These are phyloP conservation scores for Bombus huntii DNA, from an alignment of 1,140 invertebrate genomes.

Conservation along the genomic window DNA sequence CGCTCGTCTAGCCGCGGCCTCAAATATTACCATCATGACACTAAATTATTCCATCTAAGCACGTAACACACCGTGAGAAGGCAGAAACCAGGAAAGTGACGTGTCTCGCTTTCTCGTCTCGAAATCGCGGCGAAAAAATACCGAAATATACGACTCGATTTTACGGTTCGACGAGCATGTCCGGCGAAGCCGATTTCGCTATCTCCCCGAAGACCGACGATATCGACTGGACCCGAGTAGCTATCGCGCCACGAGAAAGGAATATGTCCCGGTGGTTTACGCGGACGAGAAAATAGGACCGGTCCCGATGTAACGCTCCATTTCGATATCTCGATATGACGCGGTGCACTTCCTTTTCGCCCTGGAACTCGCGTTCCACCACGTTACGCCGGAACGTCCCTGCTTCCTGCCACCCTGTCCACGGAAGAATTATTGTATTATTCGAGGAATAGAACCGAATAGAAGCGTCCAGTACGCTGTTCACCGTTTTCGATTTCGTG, in stretches of 20 bases:
- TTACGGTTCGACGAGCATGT: conserved; percentile 55
- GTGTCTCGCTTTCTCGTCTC: background rate
- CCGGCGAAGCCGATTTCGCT: conserved; percentile 59
- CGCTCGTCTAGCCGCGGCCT: too few relatives aligned
- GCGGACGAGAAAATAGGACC: conserved; percentile 35
- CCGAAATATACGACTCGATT: conserved; percentile 64
- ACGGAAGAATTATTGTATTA: conserved; percentile 49
- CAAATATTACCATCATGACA: background rate
- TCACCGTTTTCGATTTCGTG: conserved; percentile 8
- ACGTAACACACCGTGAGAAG: background rate
- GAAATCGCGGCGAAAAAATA: conserved; percentile 51
- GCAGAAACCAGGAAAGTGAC: background rate
- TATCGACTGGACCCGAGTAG: conserved; percentile 47
- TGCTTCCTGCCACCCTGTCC: conserved; percentile 3
- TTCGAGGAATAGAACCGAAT: conserved; percentile 19
- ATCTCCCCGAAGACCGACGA: conserved; percentile 58
- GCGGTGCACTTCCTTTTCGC: conserved; percentile 14
- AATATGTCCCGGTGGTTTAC: conserved; percentile 42
- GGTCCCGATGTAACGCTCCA: conserved; percentile 46
- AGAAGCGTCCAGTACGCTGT: background rate
- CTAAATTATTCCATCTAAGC: conserved; percentile 6
- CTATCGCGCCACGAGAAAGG: conserved; percentile 28
- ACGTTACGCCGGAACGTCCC: conserved; percentile 14
- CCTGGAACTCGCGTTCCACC: background rate
- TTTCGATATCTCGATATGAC: conserved; percentile 54